Evolutionary conservation across 2,113 vertebrate species (phyloP).

Genomic region (Aix galericulata): DNA sequence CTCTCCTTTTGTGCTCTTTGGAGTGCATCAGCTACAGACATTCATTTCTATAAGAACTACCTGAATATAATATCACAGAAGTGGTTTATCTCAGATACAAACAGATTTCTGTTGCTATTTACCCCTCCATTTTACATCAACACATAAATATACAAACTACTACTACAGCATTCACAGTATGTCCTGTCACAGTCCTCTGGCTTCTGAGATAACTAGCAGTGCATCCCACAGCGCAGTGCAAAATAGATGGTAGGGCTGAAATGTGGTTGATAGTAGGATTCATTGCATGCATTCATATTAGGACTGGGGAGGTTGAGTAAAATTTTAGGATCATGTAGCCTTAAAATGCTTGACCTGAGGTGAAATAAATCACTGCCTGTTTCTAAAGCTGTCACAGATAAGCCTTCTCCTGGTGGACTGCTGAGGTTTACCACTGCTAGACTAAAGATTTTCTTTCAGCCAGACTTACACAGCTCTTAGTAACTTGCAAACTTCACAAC

Average conservation of each 20-base stretch:
- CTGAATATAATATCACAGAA: background rate
- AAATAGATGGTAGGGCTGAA: background rate
- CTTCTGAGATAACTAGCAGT: background rate
- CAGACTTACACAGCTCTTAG: background rate
- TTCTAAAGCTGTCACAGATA: background rate
- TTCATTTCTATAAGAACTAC: background rate
- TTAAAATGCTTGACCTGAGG: background rate
- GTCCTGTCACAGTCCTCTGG: background rate
- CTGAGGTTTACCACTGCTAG: background rate
- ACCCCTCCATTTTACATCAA: background rate
- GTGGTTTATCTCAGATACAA: background rate
- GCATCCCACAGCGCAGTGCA: background rate
- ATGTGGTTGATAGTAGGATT: background rate
- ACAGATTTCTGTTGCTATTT: background rate
- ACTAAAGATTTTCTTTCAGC: background rate
- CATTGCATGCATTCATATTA: background rate
- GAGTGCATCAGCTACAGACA: background rate
- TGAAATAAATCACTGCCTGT: background rate
- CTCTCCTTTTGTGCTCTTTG: background rate
- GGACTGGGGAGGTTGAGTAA: background rate
- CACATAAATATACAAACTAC: background rate
- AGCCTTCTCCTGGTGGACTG: background rate
- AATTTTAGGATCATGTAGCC: background rate
- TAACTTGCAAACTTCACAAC: background rate
- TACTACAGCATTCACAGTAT: background rate